Conservation (phyloP, 1,140 invertebrate species). For the Penaeus japonicus region DNA sequence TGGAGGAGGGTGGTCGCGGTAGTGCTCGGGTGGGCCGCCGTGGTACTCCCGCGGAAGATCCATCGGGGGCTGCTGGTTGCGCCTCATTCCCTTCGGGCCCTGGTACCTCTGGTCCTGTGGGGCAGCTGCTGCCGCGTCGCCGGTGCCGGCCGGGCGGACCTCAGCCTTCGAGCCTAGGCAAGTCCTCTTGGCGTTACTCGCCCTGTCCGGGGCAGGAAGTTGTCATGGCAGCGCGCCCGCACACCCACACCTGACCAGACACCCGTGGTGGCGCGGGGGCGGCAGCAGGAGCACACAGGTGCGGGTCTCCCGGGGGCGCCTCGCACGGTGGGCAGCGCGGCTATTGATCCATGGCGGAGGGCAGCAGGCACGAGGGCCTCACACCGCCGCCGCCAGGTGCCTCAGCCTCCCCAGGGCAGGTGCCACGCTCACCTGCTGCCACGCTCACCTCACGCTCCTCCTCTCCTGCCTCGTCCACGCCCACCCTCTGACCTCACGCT, state of each 20-base stretch:
- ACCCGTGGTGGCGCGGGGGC: not conserved
- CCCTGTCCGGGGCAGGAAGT: not conserved
- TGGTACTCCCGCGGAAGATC: slow-evolving; percentile 48
- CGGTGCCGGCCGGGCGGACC: too few species aligned
- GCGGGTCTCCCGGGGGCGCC: slow-evolving; percentile 48
- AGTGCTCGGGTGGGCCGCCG: slow-evolving; percentile 48
- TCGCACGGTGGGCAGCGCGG: slow-evolving; percentile 54
- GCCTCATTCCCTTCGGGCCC: slow-evolving; percentile 22
- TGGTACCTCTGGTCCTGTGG: not conserved
- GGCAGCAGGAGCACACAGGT: slow-evolving; percentile 38
- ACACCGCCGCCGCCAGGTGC: slow-evolving; percentile 20
- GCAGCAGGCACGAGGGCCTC: slow-evolving; percentile 50
- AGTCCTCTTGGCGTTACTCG: slow-evolving; percentile 6
- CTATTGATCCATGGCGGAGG: slow-evolving; percentile 58
- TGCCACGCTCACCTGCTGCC: slow-evolving; percentile 42
- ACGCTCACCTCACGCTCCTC: not conserved
- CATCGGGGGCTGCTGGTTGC: slow-evolving; percentile 39
- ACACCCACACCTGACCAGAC: slow-evolving; percentile 31
- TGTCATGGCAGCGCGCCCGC: slow-evolving; percentile 40
- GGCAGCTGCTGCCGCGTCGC: not conserved
- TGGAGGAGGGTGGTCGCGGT: slow-evolving; percentile 44
- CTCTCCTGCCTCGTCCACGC: not conserved
- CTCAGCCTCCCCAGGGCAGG: slow-evolving; percentile 31
- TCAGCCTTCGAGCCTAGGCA: too few species aligned
- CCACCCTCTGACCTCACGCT: slow-evolving; percentile 23